These are phyloP conservation scores for Simalia tracyae DNA, from an alignment of 2,797 vertebrate genomes.

Conservation along the genomic window DNA sequence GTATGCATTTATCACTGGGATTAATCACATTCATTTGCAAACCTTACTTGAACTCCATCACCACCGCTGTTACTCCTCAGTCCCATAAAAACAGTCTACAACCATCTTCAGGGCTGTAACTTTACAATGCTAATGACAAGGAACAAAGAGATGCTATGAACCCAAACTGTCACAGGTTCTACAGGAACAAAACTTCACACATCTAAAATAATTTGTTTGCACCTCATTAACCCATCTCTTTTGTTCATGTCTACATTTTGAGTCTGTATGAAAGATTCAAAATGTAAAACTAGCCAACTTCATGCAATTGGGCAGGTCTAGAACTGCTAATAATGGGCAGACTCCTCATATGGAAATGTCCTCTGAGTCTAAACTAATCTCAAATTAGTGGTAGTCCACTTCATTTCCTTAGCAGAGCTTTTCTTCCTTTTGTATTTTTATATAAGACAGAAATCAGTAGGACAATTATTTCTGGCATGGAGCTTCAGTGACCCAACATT, in stretches of 20 bases:
- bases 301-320: background rate
- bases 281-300: background rate
- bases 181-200: background rate
- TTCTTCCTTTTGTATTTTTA: background rate
- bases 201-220: background rate
- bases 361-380: background rate
- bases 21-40: background rate
- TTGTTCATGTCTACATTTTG: background rate
- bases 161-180: background rate
- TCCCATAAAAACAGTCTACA: background rate
- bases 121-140: background rate
- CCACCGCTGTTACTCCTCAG: background rate
- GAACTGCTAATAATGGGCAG: background rate
- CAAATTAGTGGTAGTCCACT: background rate
- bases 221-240: background rate
- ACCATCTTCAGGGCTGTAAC: background rate
- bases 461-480: background rate
- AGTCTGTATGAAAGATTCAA: background rate
- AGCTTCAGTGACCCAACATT: background rate
- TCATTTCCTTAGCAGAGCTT: background rate
- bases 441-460: background rate
- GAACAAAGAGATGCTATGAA: background rate
- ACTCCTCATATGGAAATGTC: background rate
- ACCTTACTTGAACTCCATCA: background rate
- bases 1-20: background rate